phyloP scores from a whole-genome alignment of 2,797 vertebrate species.

The Oceanodroma leucorhoa region DNA sequence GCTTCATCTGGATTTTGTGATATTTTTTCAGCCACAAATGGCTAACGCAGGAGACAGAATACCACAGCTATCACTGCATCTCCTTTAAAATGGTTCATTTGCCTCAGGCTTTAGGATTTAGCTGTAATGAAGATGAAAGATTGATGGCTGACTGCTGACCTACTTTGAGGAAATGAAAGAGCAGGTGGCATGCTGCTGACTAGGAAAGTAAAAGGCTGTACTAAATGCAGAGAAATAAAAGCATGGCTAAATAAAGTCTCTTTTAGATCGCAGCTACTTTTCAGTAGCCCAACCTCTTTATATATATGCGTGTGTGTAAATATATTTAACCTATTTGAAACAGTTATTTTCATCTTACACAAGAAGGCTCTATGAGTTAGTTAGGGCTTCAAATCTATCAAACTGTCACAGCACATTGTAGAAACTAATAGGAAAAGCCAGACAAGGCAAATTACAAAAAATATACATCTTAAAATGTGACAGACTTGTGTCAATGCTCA shows the following conservation, averaged over 20 bases:
- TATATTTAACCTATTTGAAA: constrained; percentile 17
- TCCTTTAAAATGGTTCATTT: constrained; percentile 65
- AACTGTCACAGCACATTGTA: background rate
- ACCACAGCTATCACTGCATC: constrained; percentile 46
- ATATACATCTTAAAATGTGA: background rate
- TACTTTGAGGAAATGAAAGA: constrained; percentile 72
- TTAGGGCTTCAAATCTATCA: background rate
- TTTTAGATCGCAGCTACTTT: constrained; percentile 30
- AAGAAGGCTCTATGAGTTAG: background rate
- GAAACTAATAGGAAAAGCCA: background rate
- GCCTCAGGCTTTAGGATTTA: constrained; percentile 69
- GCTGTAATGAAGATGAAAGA: constrained; percentile 73
- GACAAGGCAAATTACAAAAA: background rate
- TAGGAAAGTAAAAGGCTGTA: constrained; percentile 45
- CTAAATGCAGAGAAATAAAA: constrained; percentile 40
- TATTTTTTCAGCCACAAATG: constrained; percentile 36
- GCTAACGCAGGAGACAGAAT: constrained; percentile 31
- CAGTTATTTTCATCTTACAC: background rate
- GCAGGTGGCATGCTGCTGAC: constrained; percentile 69
- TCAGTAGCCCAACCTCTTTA: background rate
- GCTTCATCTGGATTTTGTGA: constrained; percentile 13
- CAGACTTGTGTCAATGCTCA: background rate
- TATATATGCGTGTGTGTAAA: background rate
- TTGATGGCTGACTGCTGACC: constrained; percentile 73
- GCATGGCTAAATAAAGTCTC: constrained; percentile 24